phyloP scores from a whole-genome alignment of 2,888 invertebrate species.

The Mesochorus sp. region DNA sequence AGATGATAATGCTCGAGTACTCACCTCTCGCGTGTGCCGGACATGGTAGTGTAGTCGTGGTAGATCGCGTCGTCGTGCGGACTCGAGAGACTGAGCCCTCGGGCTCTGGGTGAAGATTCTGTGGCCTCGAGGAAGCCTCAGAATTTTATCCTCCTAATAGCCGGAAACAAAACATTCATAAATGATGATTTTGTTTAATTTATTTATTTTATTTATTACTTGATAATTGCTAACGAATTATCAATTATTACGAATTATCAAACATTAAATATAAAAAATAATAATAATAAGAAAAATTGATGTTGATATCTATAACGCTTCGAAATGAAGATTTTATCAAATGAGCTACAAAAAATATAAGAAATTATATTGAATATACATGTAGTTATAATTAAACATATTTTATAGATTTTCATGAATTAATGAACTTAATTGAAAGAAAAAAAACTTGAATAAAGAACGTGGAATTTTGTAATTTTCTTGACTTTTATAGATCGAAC shows the following conservation, averaged over 20 bases:
- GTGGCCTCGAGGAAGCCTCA: constrained; percentile 30
- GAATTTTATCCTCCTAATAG: neutral
- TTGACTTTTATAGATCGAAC: too few species aligned
- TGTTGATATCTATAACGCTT: too few species aligned
- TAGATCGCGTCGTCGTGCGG: constrained; percentile 34
- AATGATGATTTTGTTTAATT: neutral
- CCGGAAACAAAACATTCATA: neutral
- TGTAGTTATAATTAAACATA: too few species aligned
- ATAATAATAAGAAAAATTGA: neutral
- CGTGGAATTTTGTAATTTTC: too few species aligned
- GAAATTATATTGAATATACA: too few species aligned
- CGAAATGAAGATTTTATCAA: too few species aligned
- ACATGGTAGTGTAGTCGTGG: constrained; percentile 49
- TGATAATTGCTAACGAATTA: neutral
- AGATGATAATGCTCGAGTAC: constrained; percentile 49
- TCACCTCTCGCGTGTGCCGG: constrained; percentile 50
- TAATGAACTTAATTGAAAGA: too few species aligned
- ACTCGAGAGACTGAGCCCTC: constrained; percentile 45
- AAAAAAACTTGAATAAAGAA: too few species aligned
- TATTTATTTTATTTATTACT: neutral
- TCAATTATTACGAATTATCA: neutral
- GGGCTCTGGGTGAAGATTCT: constrained; percentile 61
- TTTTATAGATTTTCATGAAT: too few species aligned
- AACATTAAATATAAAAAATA: neutral
- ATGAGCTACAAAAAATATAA: too few species aligned